These are phyloP conservation scores for Acanthopleura granulata DNA, from an alignment of 2,888 invertebrate genomes.

Conservation along the genomic window DNA sequence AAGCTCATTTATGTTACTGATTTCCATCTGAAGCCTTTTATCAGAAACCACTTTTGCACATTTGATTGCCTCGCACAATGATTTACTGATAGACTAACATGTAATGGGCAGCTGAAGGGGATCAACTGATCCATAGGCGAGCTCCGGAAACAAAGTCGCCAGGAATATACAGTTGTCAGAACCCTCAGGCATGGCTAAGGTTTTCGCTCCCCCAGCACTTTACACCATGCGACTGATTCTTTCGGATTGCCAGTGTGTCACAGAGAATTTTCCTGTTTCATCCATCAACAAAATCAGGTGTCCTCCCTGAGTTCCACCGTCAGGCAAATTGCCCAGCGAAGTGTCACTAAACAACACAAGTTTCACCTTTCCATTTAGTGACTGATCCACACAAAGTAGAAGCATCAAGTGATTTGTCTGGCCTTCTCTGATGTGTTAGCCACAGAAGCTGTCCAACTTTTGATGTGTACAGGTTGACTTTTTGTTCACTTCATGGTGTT, in stretches of 20 bases:
- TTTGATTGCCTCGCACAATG: background rate
- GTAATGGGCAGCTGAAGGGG: background rate
- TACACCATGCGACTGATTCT: background rate
- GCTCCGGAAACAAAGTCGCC: background rate
- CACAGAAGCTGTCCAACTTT: background rate
- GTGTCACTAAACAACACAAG: background rate
- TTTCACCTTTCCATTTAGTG: background rate
- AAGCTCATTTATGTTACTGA: no score
- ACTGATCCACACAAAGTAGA: background rate
- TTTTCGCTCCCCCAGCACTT: background rate
- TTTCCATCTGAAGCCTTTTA: no score
- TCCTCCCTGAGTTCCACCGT: no score
- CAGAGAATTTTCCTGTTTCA: background rate
- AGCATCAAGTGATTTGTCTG: background rate
- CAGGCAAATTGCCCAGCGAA: background rate
- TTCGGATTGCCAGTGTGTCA: background rate
- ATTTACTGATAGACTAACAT: background rate
- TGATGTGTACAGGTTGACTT: background rate
- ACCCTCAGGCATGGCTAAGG: background rate
- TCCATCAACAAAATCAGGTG: background rate
- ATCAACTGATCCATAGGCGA: background rate
- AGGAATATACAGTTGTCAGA: background rate
- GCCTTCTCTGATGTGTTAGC: background rate
- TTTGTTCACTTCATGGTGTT: background rate
- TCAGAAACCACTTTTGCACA: no score